Base-by-base conservation (phyloP, 2,113 vertebrate genomes). In the Carassius gibelio region DNA sequence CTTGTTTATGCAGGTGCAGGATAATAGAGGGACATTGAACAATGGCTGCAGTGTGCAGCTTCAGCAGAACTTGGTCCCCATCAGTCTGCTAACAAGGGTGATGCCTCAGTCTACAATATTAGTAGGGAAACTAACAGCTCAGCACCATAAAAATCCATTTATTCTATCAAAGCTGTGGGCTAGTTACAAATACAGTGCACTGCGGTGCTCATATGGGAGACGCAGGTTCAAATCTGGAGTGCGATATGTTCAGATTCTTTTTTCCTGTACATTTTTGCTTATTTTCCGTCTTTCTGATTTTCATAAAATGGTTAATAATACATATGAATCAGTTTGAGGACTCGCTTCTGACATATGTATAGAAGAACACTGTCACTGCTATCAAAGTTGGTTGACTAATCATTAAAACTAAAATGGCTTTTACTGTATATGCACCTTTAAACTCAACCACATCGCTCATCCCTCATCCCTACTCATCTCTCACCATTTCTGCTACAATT, bases 71-170 rank as follows among this genome's bases (percentile, higher is more conserved):
- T 71, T 57, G 48, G 66, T 36, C 50, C 50, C 81, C 52, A 72
- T 83, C 81, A 83, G 81, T 83, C 66, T 72, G 30, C 81, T 83
- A 83, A 83, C 81, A 83, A 83, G 81, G 81, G 81, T 83, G 81
- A 83, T 72, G 81, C 81, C 66, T 83, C 68, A 83, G 81, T 83
- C 81, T 83, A 83, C 50, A 72, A 83, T 71, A 59, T 83, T 83
- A 83, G 81, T 57, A 72, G 81, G 81, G 26, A 83, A 83, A 83
- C 68, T 71, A 72, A 83, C 64, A 83, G 81, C 81, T 83, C 81
- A 83, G 81, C 81, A 83, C 50, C 21, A 21, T 52, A 83, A 83
- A 72, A 72, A 71, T 72, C 81, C 68, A 83, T 83, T 83, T 72
- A 83, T 83, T 59, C 68, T 83, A 34, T 72, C 68, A 55, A 83